Conservation (phyloP, 2,113 vertebrate species). For the Cynocephalus volans region DNA sequence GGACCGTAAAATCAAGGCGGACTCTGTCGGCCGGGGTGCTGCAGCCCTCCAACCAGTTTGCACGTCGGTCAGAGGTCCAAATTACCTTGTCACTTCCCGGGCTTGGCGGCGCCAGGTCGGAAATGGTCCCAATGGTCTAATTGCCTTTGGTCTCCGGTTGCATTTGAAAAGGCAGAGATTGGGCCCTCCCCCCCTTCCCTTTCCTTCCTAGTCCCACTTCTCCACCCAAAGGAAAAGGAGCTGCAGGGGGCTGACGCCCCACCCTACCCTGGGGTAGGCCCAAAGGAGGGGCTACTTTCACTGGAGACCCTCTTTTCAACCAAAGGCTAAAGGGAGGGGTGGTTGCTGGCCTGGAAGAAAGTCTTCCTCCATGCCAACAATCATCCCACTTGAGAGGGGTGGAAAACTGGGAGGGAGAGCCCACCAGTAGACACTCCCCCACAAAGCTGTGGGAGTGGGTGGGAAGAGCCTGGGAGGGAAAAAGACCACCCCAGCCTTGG, state of each 20-base stretch:
- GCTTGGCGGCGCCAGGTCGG: conserved; percentile 91
- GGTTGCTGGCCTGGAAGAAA: neutral
- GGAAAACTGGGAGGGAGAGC: neutral
- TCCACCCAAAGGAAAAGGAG: conserved; percentile 80
- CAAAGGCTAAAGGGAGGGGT: neutral
- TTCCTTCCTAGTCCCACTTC: conserved; percentile 77
- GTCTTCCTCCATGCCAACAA: neutral
- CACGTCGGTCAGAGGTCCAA: conserved; percentile 85
- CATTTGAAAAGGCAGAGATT: conserved; percentile 89
- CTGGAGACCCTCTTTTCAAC: neutral
- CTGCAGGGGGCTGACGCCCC: conserved; percentile 73
- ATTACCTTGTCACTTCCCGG: conserved; percentile 91
- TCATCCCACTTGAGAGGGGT: neutral
- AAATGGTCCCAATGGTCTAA: conserved; percentile 91
- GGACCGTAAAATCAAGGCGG: conserved; percentile 84
- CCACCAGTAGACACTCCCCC: conserved; percentile 22
- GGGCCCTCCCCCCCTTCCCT: conserved; percentile 79
- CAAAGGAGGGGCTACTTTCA: neutral
- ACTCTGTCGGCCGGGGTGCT: conserved; percentile 74
- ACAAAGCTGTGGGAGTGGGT: neutral
- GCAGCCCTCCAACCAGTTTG: conserved; percentile 84
- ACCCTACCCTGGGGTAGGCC: conserved; percentile 68
- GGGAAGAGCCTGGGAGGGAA: neutral
- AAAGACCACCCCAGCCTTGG: neutral
- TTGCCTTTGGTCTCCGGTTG: conserved; percentile 90